Percentiles rank a stretch among this genome's conserved stretches.
phyloP scores from a whole-genome alignment of 2,888 invertebrate genomes.

The Diaphora mendica region DNA sequence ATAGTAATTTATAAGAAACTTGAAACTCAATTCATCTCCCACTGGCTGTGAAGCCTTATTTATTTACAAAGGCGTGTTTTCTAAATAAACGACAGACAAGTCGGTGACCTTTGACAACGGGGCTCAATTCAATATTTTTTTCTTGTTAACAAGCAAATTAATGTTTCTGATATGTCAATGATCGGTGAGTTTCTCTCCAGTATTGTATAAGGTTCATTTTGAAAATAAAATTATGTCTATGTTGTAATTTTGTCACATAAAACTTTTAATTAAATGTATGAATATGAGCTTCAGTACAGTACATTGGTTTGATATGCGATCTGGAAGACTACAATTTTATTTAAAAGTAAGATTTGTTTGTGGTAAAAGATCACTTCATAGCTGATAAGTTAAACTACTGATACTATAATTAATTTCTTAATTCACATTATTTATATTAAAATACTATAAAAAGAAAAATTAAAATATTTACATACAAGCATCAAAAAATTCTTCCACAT shows the following conservation, averaged over 20 bases:
- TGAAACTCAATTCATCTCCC: slow-evolving; percentile 15
- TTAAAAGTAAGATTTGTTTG: not conserved
- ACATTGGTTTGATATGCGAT: not conserved
- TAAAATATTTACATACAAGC: too few species aligned
- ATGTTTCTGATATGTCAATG: slow-evolving; percentile 24
- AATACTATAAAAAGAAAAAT: too few species aligned
- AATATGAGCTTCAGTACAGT: not conserved
- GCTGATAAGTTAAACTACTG: not conserved
- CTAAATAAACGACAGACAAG: slow-evolving; percentile 21
- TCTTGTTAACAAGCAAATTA: slow-evolving; percentile 28
- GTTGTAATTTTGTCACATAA: not conserved
- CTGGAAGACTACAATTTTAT: not conserved
- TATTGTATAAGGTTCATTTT: too few species aligned
- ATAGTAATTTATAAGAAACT: not conserved
- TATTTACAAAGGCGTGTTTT: too few species aligned
- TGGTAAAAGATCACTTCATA: not conserved
- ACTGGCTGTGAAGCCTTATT: slow-evolving; percentile 10
- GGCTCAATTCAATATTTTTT: slow-evolving; percentile 18
- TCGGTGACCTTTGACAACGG: slow-evolving; percentile 25
- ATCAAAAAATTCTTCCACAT: too few species aligned
- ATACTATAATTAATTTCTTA: not conserved
- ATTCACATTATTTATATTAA: not conserved
- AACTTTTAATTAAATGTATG: not conserved
- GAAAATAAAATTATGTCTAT: not conserved
- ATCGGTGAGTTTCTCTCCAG: not conserved